Evolutionary conservation across 2,888 invertebrate genomes (phyloP), one percentile per base, ranked within the genome.

Genomic region (Eupithecia centaureata): DNA sequence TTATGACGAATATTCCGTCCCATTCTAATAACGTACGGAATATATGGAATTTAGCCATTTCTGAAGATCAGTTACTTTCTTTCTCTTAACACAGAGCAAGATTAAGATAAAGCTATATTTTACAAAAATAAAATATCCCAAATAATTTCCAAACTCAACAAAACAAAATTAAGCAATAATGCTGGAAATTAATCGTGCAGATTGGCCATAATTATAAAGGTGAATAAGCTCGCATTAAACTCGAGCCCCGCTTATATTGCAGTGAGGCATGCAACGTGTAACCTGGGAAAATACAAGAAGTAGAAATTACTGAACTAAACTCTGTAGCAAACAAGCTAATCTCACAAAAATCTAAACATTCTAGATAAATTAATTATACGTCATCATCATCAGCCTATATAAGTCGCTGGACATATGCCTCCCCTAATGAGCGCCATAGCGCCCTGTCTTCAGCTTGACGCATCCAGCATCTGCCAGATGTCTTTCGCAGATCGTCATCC

Each of bases 221-320:
- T 63, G 64, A 70, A 65, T 68, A 72, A 71, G 71, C 67, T 72
- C 67, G 64, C 67, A 76, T 72, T 67, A 72, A 69, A 67, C 63
- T 69, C 72, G 74, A 79, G 75, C 80, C 77, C 79, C 63, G 75
- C 77, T 77, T 75, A 77, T 82, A 83, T 79, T 82, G 80, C 78
- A 78, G 61, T 75, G 38, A 68, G 73, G 76, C 84, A 83, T 83
- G 84, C 82, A 73, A 82, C 61, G 65, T 32, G 61, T 22, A 42
- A 27, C 25, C 33, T 68, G 68, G 76, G 73, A 71, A 69, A 74
- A 73, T 32, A 58, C 47, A 47, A 47, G 22, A 47, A 12, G 8
- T 38, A 5, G 35, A 18, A 42, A 42, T 7, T 42, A 42, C 18
- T 18, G 18, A n/a, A 42, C 18, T 18, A 42, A 38, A 38, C 5